Evolutionary conservation across 1,140 invertebrate species (phyloP).

Genomic region (Diuraphis noxia): DNA sequence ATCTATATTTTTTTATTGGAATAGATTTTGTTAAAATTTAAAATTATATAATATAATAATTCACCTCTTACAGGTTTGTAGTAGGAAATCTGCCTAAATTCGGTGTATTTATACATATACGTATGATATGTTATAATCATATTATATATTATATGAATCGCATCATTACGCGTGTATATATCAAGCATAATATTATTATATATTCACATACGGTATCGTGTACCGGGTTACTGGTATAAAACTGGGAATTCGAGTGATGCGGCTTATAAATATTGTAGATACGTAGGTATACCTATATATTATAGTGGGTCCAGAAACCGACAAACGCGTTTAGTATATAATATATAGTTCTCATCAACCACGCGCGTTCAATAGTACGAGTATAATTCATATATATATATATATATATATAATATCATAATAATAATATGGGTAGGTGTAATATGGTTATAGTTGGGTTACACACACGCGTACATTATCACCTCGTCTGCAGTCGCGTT

Average conservation of each 20-base stretch:
- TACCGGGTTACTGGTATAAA: neutral
- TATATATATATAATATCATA: neutral
- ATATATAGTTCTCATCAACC: neutral
- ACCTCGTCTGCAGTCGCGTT: neutral
- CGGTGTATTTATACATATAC: neutral
- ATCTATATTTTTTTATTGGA: neutral
- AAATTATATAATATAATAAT: neutral
- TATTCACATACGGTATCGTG: neutral
- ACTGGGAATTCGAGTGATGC: neutral
- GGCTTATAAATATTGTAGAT: too few relatives aligned
- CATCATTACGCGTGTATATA: neutral
- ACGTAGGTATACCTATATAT: too few relatives aligned
- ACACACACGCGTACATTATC: neutral
- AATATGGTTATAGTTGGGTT: neutral
- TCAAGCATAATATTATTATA: neutral
- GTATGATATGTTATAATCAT: too few relatives aligned
- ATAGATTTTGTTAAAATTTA: neutral
- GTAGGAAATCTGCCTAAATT: neutral
- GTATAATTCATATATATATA: too few relatives aligned
- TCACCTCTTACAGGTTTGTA: too few relatives aligned
- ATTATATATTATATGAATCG: neutral
- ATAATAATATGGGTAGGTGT: too few relatives aligned
- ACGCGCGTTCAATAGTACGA: too few relatives aligned
- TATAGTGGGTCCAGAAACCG: neutral
- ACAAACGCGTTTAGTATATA: neutral